phyloP scores from a whole-genome alignment of 2,113 vertebrate species.

The Trematomus loennbergii region DNA sequence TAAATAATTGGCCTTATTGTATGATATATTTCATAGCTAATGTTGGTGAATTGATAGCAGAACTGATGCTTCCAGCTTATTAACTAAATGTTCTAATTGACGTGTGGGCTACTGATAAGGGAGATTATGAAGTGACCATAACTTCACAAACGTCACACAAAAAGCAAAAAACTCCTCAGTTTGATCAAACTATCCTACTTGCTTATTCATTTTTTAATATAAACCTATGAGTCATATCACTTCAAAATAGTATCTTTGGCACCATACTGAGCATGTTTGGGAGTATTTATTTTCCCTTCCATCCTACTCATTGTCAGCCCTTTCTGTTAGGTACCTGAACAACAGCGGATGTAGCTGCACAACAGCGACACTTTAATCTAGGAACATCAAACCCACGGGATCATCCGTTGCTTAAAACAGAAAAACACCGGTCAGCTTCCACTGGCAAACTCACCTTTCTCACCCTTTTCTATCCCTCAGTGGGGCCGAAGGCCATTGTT shows the following conservation, averaged over 20 bases:
- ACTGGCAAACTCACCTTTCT: conserved; percentile 78
- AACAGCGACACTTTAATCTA: conserved; percentile 57
- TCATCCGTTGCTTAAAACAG: conserved; percentile 64
- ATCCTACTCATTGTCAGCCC: conserved; percentile 48
- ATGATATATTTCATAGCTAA: neutral
- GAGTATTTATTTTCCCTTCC: conserved; percentile 42
- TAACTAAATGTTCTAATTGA: neutral
- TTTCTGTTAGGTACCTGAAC: conserved; percentile 62
- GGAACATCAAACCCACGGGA: conserved; percentile 66
- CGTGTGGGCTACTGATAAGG: neutral
- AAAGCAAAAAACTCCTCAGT: neutral
- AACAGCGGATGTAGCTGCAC: conserved; percentile 68
- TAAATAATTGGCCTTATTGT: neutral
- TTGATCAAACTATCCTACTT: neutral
- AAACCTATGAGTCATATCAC: conserved; percentile 21
- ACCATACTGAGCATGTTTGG: conserved; percentile 10
- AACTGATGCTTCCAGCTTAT: neutral
- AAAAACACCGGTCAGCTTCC: conserved; percentile 59
- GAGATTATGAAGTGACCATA: neutral
- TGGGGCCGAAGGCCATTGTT: conserved; percentile 78
- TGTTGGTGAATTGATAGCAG: too few relatives aligned
- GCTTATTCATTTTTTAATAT: too few relatives aligned
- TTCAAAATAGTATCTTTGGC: conserved; percentile 36
- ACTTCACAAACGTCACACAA: neutral
- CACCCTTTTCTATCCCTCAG: conserved; percentile 76